phyloP scores from a whole-genome alignment of 2,113 vertebrate genomes.

The Xyliphius kryptos region DNA sequence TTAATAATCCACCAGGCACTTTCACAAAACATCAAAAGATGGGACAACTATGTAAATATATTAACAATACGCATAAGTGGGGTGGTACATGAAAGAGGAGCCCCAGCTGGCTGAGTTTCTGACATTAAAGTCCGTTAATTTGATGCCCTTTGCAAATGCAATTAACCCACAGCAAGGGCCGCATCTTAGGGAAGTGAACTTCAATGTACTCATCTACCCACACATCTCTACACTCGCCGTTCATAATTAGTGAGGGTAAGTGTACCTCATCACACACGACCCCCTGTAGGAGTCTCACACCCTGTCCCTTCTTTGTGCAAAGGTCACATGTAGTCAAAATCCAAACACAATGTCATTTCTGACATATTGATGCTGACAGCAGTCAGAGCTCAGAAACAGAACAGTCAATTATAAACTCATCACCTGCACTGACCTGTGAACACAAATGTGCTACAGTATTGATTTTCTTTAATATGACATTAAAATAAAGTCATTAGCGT shows the following conservation, averaged over 20 bases:
- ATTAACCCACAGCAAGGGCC: slow-evolving; percentile 58
- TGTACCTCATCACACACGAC: background rate
- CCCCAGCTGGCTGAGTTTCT: slow-evolving; percentile 55
- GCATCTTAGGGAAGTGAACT: slow-evolving; percentile 33
- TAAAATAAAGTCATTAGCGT: too few species aligned
- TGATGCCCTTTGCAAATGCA: slow-evolving; percentile 68
- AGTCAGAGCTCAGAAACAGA: background rate
- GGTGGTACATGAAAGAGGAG: slow-evolving; percentile 45
- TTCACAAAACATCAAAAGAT: slow-evolving; percentile 38
- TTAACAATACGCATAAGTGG: slow-evolving; percentile 44
- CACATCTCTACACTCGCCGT: background rate
- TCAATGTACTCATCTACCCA: slow-evolving; percentile 14
- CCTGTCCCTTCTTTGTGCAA: slow-evolving; percentile 20
- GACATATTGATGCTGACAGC: slow-evolving; percentile 5
- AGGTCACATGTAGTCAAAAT: slow-evolving; percentile 38
- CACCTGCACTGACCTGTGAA: too few species aligned
- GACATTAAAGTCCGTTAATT: slow-evolving; percentile 72
- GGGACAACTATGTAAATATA: slow-evolving; percentile 39
- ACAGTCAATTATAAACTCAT: background rate
- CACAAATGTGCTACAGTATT: too few species aligned
- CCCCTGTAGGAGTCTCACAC: slow-evolving; percentile 24
- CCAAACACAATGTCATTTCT: slow-evolving; percentile 36
- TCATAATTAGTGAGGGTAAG: slow-evolving; percentile 19
- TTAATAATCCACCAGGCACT: slow-evolving; percentile 32
- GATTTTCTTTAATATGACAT: too few species aligned